phyloP scores from a whole-genome alignment of 1,140 invertebrate genomes.

The Stenopsyche tienmushanensis region DNA sequence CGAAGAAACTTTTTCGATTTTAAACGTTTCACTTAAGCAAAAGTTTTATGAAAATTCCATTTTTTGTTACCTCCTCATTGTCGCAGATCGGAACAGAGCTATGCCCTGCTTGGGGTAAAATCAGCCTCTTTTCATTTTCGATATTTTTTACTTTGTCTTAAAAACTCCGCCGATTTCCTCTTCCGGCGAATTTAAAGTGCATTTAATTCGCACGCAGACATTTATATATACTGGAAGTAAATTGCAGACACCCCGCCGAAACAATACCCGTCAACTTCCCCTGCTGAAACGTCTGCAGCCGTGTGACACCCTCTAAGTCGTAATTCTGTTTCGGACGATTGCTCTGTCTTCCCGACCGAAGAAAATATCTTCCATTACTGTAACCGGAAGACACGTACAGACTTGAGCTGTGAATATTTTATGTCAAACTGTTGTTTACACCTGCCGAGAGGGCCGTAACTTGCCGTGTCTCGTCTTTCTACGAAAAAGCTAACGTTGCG shows the following conservation, averaged over 20 bases:
- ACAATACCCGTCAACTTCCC: background rate
- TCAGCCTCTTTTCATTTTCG: no score
- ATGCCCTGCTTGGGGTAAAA: no score
- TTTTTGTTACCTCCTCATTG: no score
- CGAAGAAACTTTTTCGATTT: no score
- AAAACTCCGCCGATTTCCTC: no score
- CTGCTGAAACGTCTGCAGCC: background rate
- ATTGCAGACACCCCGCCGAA: background rate
- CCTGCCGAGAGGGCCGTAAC: constrained; percentile 14
- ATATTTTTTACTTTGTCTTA: no score
- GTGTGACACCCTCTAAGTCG: background rate
- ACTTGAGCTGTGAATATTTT: constrained; percentile 33
- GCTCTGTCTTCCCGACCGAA: background rate
- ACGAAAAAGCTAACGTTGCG: background rate
- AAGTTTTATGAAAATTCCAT: no score
- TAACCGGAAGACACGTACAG: constrained; percentile 8
- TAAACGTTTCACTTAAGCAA: no score
- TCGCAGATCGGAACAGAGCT: no score
- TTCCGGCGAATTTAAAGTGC: no score
- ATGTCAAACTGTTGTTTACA: constrained; percentile 36
- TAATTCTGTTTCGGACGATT: constrained; percentile 10
- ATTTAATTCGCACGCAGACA: no score
- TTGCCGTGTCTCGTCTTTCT: background rate
- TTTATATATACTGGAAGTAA: no score
- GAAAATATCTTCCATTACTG: constrained; percentile 10